Base-by-base conservation (phyloP, 2,888 invertebrate species). In the Malachius bipustulatus region DNA sequence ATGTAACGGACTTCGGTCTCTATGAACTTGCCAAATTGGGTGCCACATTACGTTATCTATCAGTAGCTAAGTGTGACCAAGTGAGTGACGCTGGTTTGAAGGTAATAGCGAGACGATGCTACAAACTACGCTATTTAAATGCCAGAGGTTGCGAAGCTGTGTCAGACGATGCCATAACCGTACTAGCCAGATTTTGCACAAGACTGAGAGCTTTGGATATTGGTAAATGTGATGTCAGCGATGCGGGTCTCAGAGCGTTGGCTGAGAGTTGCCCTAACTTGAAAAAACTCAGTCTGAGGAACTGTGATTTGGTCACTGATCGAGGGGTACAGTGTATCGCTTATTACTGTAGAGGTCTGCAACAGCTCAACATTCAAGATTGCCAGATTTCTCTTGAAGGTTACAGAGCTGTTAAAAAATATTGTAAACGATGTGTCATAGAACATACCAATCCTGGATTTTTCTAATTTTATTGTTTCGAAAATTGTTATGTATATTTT, bases 361-460 rank as follows among this genome's bases (percentile, higher is more conserved):
- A 88, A 37, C 91, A 91, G 56, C 69, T 93, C 6, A 91, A 91
- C 58, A 90, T 93, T 43, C 90, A 91, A 54, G 91, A 91, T 60
- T 91, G 91, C 41, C 83, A 87, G 39, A 82, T 93, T 47, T 85
- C 90, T 3, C 65, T 87, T 29, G 77, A 90, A 48, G 90, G 90
- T 1, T 91, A 91, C 58, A 67, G 87, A 49, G 88, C 89, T 3
- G 88, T 93, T 28, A 90, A 90, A 61, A 85, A 84, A 56, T 89
- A 85, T 57, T 93, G 91, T 63, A 85, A 88, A 53, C 66, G 85
- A 50, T 93, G 91, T 62, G 82, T 91, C 44, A 91, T 93, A 45
- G 91, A 93, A 59, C 91, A 93, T 57, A 91, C 91, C 2, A 91
- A 93, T 64, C 91, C 91, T 42, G 90, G 89, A 15, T 90, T 93